phyloP scores from a whole-genome alignment of 2,888 invertebrate species.

The Halocaridina rubra region DNA sequence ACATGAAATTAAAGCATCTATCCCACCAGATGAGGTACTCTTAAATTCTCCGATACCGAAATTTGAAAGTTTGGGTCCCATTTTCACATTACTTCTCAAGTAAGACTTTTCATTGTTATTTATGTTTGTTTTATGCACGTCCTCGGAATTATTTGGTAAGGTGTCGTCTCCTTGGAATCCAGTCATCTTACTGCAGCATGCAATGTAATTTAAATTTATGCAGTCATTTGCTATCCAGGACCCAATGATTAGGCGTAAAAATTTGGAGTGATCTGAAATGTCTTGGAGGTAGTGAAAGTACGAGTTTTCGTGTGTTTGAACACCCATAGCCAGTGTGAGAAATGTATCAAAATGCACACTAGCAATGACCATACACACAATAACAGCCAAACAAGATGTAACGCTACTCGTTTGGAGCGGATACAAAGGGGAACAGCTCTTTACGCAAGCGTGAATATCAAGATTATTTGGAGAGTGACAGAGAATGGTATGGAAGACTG shows the following conservation, averaged over 20 bases:
- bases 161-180: neutral
- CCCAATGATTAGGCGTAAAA: neutral
- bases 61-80: neutral
- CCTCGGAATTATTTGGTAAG: neutral
- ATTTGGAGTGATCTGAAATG: neutral
- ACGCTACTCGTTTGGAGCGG: neutral
- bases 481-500: neutral
- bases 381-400: neutral
- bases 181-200: neutral
- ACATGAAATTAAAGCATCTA: neutral
- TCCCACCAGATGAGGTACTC: neutral
- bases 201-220: neutral
- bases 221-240: neutral
- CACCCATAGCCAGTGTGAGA: neutral
- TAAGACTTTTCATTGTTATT: too few relatives aligned
- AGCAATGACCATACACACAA: neutral
- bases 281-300: neutral
- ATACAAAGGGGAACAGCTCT: neutral
- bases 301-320: neutral
- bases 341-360: neutral
- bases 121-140: too few relatives aligned
- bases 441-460: neutral
- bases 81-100: neutral
- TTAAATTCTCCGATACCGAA: neutral
- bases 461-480: neutral